A percentile compares a stretch with the other conserved stretches of the same genome.
These are phyloP conservation scores for Drosophila meridionalis DNA, from an alignment of 2,888 invertebrate genomes.

Conservation along the genomic window DNA sequence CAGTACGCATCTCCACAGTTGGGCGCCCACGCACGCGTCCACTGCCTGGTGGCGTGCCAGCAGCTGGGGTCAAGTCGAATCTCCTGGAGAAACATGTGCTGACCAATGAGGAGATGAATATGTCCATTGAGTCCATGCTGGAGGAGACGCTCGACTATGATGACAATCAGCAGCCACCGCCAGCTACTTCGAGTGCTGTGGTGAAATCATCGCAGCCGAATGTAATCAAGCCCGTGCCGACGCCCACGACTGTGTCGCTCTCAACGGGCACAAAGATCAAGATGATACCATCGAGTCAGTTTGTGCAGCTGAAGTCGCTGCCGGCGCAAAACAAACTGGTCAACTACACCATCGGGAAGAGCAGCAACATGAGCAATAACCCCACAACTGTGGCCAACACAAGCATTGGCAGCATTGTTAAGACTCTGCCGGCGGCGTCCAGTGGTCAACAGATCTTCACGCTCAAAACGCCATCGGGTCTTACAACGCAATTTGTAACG, in stretches of 20 bases:
- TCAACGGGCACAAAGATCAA: conserved; percentile 82
- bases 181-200: conserved; percentile 13
- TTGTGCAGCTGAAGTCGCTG: conserved; percentile 83
- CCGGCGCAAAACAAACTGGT: conserved; percentile 81
- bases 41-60: conserved; percentile 57
- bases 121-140: conserved; percentile 84
- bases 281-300: conserved; percentile 84
- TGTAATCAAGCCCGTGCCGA: conserved; percentile 30
- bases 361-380: conserved; percentile 48
- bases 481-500: conserved; percentile 79
- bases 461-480: conserved; percentile 77
- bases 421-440: conserved; percentile 61
- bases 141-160: conserved; percentile 79
- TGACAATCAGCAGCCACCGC: conserved; percentile 42
- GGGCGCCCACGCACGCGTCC: conserved; percentile 86
- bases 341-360: conserved; percentile 81
- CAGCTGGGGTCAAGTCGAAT: conserved; percentile 22
- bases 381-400: conserved; percentile 36
- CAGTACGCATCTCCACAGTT: conserved; percentile 82
- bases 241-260: conserved; percentile 53
- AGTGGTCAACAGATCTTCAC: conserved; percentile 82
- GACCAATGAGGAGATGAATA: conserved; percentile 82
- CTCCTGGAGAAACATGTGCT: conserved; percentile 45
- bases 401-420: conserved; percentile 79
- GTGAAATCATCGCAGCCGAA: conserved; percentile 16